Conservation (phyloP, 1,140 invertebrate genomes). For the Zaprionus capensis region DNA sequence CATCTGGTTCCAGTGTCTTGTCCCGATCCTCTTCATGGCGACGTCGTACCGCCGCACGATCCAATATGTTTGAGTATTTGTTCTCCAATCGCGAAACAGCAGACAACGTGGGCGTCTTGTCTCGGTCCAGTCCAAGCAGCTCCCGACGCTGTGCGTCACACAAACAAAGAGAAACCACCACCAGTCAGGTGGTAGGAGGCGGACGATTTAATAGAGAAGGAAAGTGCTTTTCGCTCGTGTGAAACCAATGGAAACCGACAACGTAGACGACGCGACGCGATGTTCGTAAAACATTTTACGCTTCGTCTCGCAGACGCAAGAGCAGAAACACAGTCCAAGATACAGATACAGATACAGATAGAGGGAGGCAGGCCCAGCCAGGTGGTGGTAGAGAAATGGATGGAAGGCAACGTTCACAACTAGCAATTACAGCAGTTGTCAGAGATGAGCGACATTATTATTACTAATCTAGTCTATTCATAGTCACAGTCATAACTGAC, state of each 20-base stretch:
- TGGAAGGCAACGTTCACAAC: background rate
- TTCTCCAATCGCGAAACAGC: conserved; percentile 89
- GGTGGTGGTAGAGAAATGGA: conserved; percentile 19
- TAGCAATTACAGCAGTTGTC: conserved; percentile 7
- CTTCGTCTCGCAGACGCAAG: conserved; percentile 49
- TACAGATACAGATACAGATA: conserved; percentile 2
- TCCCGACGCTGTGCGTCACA: conserved; percentile 65
- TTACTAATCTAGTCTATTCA: background rate
- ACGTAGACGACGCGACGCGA: conserved; percentile 19
- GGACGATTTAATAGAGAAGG: conserved; percentile 59
- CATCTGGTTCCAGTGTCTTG: conserved; percentile 88
- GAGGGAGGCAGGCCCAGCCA: conserved; percentile 2
- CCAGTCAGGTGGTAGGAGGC: conserved; percentile 20
- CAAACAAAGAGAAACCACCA: conserved; percentile 60
- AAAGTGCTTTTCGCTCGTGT: conserved; percentile 75
- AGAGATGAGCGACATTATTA: conserved; percentile 5
- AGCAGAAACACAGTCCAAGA: conserved; percentile 15
- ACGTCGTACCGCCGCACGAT: conserved; percentile 87
- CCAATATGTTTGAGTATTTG: conserved; percentile 90
- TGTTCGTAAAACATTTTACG: conserved; percentile 62
- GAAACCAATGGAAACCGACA: conserved; percentile 72
- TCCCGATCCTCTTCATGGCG: conserved; percentile 86
- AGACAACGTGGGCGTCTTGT: conserved; percentile 79
- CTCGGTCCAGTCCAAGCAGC: conserved; percentile 59
- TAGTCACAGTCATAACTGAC: background rate